Evolutionary conservation across 2,888 invertebrate species (phyloP).

Genomic region (Melinopterus prodromus): DNA sequence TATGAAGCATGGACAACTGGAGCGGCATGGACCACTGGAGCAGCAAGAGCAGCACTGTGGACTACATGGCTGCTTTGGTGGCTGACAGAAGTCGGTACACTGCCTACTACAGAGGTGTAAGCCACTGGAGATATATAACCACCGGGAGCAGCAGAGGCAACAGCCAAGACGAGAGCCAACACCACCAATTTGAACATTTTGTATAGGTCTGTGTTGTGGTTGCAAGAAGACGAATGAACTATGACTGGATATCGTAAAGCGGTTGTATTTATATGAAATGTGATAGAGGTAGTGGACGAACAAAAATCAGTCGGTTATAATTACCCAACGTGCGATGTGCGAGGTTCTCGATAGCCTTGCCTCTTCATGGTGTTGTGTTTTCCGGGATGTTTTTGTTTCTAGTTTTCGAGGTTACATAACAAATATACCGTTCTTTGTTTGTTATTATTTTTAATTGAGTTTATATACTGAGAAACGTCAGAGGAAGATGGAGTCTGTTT

Average conservation of each 20-base stretch:
- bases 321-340: neutral
- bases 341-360: neutral
- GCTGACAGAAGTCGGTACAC: constrained; percentile 57
- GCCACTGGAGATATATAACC: constrained; percentile 52
- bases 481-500: too few species aligned
- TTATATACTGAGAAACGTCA: too few species aligned
- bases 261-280: neutral
- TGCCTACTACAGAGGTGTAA: constrained; percentile 52
- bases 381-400: neutral
- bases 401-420: neutral
- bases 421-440: neutral
- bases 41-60: constrained; percentile 46
- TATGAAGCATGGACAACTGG: constrained; percentile 43
- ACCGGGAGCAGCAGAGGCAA: constrained; percentile 65
- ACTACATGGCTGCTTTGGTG: constrained; percentile 44
- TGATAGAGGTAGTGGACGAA: neutral
- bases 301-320: neutral
- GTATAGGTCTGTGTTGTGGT: constrained; percentile 62
- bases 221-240: constrained; percentile 32
- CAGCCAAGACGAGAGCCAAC: constrained; percentile 66
- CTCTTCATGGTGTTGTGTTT: neutral
- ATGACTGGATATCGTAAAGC: neutral
- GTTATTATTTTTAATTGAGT: too few species aligned
- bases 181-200: constrained; percentile 68
- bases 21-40: constrained; percentile 50